A percentile compares a stretch with the other conserved stretches of the same genome.
phyloP scores from a whole-genome alignment of 2,797 vertebrate species.

The Coluber constrictor region DNA sequence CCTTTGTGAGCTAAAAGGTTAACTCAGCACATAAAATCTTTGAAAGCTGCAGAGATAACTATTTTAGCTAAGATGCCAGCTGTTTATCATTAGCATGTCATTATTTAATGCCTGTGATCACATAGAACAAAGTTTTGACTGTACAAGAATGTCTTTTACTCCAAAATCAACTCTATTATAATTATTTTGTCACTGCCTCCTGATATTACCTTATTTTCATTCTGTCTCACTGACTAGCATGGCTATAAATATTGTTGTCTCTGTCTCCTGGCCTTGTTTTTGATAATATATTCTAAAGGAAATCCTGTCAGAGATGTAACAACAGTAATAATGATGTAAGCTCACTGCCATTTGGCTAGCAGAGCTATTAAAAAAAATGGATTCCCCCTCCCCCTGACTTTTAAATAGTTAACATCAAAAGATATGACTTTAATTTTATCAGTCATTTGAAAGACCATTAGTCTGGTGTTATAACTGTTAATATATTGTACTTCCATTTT shows the following conservation, averaged over 20 bases:
- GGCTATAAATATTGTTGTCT: conserved; percentile 25
- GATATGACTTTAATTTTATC: neutral
- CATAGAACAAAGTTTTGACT: neutral
- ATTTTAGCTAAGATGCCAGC: conserved; percentile 14
- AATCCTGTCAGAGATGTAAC: conserved; percentile 13
- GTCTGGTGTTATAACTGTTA: neutral
- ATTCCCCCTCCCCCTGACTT: neutral
- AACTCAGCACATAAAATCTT: conserved; percentile 37
- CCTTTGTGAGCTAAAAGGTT: conserved; percentile 34
- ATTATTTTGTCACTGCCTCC: neutral
- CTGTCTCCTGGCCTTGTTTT: conserved; percentile 40
- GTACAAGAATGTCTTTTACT: neutral
- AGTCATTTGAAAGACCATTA: neutral
- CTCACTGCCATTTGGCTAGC: conserved; percentile 3
- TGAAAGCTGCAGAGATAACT: conserved; percentile 42
- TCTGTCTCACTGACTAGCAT: neutral
- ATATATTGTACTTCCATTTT: neutral
- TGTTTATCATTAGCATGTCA: conserved; percentile 25
- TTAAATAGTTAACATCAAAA: neutral
- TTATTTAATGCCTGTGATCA: neutral
- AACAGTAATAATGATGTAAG: conserved; percentile 1
- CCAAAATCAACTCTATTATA: neutral
- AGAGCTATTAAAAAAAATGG: neutral
- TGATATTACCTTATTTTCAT: neutral
- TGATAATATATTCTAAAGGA: conserved; percentile 39